A percentile compares a stretch with the other conserved stretches of the same genome.
Evolutionary conservation across 2,113 vertebrate species (phyloP).

Genomic region (Indicator indicator): DNA sequence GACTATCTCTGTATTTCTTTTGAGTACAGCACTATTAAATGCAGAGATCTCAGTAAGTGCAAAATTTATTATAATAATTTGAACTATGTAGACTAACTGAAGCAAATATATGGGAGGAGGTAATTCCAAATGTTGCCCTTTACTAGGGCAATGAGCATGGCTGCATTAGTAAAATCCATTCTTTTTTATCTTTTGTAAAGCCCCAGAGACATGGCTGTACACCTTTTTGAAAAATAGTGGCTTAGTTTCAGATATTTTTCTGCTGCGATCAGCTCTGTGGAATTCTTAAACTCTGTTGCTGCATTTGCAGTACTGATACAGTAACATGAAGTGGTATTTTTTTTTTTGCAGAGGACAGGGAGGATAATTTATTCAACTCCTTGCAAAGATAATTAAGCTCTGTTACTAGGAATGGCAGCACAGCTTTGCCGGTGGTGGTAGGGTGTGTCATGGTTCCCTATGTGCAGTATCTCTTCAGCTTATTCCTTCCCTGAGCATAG

Average conservation of each 20-base stretch:
- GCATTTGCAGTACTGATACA: not conserved
- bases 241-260: not conserved
- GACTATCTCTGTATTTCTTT: slow-evolving; percentile 99
- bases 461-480: accelerated
- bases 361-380: not conserved
- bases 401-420: not conserved
- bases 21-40: slow-evolving; percentile 99
- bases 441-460: not conserved
- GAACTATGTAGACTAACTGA: not conserved
- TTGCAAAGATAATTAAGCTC: not conserved
- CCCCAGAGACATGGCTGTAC: not conserved
- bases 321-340: not conserved
- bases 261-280: not conserved
- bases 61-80: not conserved
- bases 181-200: not conserved
- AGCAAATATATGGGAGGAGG: not conserved
- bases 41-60: slow-evolving; percentile 99
- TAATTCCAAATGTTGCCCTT: not conserved
- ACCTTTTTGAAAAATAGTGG: not conserved
- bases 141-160: not conserved
- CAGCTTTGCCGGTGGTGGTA: not conserved
- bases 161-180: not conserved
- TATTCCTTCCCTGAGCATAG: not conserved
- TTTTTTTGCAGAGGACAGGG: not conserved
- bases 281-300: not conserved